Base-by-base conservation (phyloP, 2,113 vertebrate species). In the Gasterosteus aculeatus region DNA sequence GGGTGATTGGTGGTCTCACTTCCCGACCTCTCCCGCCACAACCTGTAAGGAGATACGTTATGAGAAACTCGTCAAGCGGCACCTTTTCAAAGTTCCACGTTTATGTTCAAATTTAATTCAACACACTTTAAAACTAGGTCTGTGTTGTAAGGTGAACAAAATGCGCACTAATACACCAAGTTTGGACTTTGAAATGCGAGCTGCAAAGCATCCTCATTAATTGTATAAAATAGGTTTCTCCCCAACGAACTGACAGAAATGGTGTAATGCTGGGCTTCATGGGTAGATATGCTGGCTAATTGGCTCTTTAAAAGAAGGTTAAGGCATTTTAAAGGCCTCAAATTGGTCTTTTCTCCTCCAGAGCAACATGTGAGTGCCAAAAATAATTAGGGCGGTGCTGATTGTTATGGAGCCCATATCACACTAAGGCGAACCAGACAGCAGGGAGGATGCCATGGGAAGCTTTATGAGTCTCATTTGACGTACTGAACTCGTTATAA, bases 281-380 rank as follows among this genome's bases (percentile, higher is more conserved):
- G 87, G 86, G 88, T 86, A 87, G 90, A 92, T 91, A 87, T 89
- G 82, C 87, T 63, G 83, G 78, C 89, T 95, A 94, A 95, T 95
- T 95, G 92, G 92, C 91, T 92, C 89, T 94, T 93, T 94, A 93
- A 93, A 92, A 90, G 85, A 88, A 91, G 84, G 89, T 92, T 91
- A 92, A 90, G 87, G 88, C 90, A 88, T 93, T 92, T 91, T 91
- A 94, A 93, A 92, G 87, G 91, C 90, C 85, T 92, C 82, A 92
- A 93, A 93, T 93, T 94, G 93, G 90, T 90, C 85, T 88, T 88
- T 93, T 94, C 87, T 92, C 91, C 89, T 91, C 92, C 84, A 86
- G 91, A 91, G 85, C 87, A 87, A 86, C 83, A 91, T 91, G 78
- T 61, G 68, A 92, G 86, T 92, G 92, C 92, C 91, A 93, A 89